Conservation (phyloP, 1,140 invertebrate genomes). For the Papilio xuthus region DNA sequence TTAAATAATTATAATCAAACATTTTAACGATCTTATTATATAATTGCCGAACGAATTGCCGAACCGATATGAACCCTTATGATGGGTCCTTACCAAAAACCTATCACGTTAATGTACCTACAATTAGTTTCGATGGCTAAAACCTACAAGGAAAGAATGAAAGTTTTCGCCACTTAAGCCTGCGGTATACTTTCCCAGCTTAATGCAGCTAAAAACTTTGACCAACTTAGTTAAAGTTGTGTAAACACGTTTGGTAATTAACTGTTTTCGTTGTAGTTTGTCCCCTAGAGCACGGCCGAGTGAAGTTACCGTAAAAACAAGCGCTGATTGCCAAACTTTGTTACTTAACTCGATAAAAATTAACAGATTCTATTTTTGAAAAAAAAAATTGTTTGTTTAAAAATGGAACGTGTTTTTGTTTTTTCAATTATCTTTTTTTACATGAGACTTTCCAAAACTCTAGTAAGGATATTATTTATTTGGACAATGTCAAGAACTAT, state of each 20-base stretch:
- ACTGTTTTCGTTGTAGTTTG: slow-evolving; percentile 18
- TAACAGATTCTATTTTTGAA: not conserved
- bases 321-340: slow-evolving; percentile 16
- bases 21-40: too few relatives aligned
- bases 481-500: too few relatives aligned
- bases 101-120: not conserved
- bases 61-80: too few relatives aligned
- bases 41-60: too few relatives aligned
- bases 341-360: not conserved
- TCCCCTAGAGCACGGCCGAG: not conserved
- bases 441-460: too few relatives aligned
- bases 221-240: slow-evolving; percentile 7
- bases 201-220: slow-evolving; percentile 2
- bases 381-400: too few relatives aligned
- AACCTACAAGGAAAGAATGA: not conserved
- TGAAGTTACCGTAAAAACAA: not conserved
- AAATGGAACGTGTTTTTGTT: not conserved
- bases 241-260: slow-evolving; percentile 23
- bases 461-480: too few relatives aligned
- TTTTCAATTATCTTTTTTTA: too few relatives aligned
- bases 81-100: too few relatives aligned
- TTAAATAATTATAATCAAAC: too few relatives aligned
- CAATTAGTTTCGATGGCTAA: not conserved
- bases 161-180: not conserved
- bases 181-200: slow-evolving; percentile 4